Base-by-base conservation (phyloP, 2,113 vertebrate species). In the Callipepla squamata region DNA sequence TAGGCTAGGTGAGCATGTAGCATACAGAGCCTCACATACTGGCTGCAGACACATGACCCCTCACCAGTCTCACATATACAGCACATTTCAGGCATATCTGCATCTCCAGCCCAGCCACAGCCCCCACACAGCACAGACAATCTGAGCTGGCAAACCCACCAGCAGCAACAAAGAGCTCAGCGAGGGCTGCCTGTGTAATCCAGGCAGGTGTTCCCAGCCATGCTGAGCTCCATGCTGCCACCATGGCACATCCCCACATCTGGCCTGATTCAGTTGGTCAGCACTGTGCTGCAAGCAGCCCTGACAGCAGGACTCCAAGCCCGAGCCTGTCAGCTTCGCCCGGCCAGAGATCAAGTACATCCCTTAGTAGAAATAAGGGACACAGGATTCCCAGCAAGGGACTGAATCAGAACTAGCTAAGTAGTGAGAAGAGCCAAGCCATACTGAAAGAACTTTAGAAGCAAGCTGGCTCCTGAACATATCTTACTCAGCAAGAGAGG, bases 11-110 rank as follows among this genome's bases (percentile, higher is more conserved):
- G 19, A 69, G 20, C 36, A 9, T 21, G 34, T 28, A 72, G 38
- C 70, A 76, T 0, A 0, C 19, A 42, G 9, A 78, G 40, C 34
- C 58, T 47, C 84, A 38, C 18, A 22, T 14, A 59, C 4, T 4
- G 0, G 8, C 8, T 22, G 28, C 12, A 6, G 65, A 36, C 17
- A 34, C 5, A 1, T 13, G 42, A 34, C 47, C 38, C n/a, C 42
- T 18, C 20, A 36, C n/a, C 63, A 25, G 45, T 45, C n/a, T 44
- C 50, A 36, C 22, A 45, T 55, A 40, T 2, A n/a, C 62, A 4
- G 0, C 3, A 26, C 15, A 4, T 40, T 44, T 51, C 53, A 80
- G 30, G 55, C 34, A 85, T 59, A 20, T 2, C 55, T 44, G 4
- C 5, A 32, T 11, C 68, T 70, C 21, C 55, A 70, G 61, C 40